Evolutionary conservation across 2,797 vertebrate genomes (phyloP), one percentile per base, ranked within the genome.

Genomic region (Gorsachius magnificus): DNA sequence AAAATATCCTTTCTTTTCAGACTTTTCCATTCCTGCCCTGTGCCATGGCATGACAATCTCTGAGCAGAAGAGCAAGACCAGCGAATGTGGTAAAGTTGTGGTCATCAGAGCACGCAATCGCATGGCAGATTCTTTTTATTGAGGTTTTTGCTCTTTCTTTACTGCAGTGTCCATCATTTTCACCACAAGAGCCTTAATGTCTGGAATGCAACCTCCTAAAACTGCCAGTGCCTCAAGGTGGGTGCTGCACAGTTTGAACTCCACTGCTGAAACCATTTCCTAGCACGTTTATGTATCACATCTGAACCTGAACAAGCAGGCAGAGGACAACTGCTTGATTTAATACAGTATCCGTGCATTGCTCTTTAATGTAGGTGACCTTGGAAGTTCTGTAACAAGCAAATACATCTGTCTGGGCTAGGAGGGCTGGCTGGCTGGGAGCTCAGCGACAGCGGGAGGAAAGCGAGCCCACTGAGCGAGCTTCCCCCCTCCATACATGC

Each of bases 151-250:
- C 87, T 87, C 65, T 70, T 95, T 90, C 81, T 85, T 41, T 35
- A 56, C 24, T 22, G 46, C 50, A 63, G 50, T 20, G 83, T 77
- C 85, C 91, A 68, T 78, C 38, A 76, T 90, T 93, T 94, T 89
- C 70, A 83, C 79, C 43, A n/a, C 51, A 87, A 94, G 70, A 95
- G 82, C 57, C 25, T 84, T 87, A n/a, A 87, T 8, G 41, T 92
- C 83, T 96, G 95, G 93, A 96, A 97, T 83, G 82, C 71, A 81
- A 65, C 64, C 89, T 97, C 79, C 89, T 91, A 77, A 89, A 96
- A 70, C 69, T 71, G 91, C 87, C 83, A 83, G 0, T 54, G 87
- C 60, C 79, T 92, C 82, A 60, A 96, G 90, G 86, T 94, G 89
- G 78, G 78, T 69, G 89, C 84, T 7, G 6, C 78, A 69, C 56